Evolutionary conservation across 2,113 vertebrate species (phyloP).

Genomic region (Oriolus oriolus): DNA sequence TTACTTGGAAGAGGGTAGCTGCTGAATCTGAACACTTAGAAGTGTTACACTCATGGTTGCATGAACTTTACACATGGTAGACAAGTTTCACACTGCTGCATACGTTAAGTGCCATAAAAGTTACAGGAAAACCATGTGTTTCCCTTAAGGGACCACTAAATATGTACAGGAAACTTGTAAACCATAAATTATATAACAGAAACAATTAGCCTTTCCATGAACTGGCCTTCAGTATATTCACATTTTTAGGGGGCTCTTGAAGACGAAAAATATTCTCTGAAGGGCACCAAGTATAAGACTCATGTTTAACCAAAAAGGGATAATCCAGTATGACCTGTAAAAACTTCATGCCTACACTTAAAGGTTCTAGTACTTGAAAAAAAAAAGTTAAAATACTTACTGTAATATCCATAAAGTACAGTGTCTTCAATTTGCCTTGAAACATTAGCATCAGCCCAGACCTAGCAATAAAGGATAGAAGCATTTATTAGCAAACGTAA

Average conservation of each 20-base stretch:
- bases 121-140: not conserved
- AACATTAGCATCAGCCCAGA: slow-evolving; percentile 90
- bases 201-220: not conserved
- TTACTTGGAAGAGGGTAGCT: rapidly evolving
- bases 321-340: not conserved
- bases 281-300: not conserved
- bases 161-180: not conserved
- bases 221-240: not conserved
- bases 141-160: not conserved
- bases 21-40: not conserved
- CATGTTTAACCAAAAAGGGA: not conserved
- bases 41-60: not conserved
- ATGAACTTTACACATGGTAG: not conserved
- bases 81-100: not conserved
- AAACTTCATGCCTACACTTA: not conserved
- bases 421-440: slow-evolving; percentile 92
- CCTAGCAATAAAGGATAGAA: slow-evolving; percentile 51
- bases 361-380: not conserved
- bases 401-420: slow-evolving; percentile 92
- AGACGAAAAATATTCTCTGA: not conserved
- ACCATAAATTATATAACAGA: not conserved
- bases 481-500: not conserved
- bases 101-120: not conserved
- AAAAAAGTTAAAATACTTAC: slow-evolving; percentile 76
- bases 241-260: not conserved